Percentiles rank a stretch among this genome's conserved stretches.
Conservation (phyloP, 1,140 invertebrate species). For the Drepana arcuata region DNA sequence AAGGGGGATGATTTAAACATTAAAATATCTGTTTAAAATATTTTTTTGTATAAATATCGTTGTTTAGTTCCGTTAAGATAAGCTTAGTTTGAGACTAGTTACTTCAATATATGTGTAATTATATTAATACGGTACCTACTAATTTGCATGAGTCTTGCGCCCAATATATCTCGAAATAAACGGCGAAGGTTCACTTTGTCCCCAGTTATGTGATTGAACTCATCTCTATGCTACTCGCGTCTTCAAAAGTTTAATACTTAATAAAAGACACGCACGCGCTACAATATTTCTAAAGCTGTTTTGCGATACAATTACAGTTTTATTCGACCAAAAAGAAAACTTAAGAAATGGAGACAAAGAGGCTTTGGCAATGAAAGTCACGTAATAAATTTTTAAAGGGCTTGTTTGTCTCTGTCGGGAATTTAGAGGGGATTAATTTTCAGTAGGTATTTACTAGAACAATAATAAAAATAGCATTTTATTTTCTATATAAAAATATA, state of each 20-base stretch:
- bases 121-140: too few relatives aligned
- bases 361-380: slow-evolving; percentile 9
- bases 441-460: slow-evolving; percentile 4
- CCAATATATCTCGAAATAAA: too few relatives aligned
- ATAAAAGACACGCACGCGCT: slow-evolving; percentile 22
- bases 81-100: too few relatives aligned
- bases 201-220: slow-evolving; percentile 27
- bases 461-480: slow-evolving; percentile 7
- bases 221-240: slow-evolving; percentile 26
- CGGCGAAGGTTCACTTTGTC: too few relatives aligned
- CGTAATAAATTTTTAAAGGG: slow-evolving; percentile 11
- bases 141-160: too few relatives aligned
- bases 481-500: slow-evolving; percentile 2
- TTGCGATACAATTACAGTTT: slow-evolving; percentile 9
- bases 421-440: too few relatives aligned
- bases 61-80: too few relatives aligned
- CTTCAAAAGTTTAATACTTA: slow-evolving; percentile 26
- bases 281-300: slow-evolving; percentile 14
- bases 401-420: slow-evolving; percentile 3
- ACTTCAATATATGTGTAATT: too few relatives aligned
- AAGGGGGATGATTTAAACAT: too few relatives aligned
- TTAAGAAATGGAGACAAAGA: slow-evolving; percentile 6
- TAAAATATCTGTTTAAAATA: too few relatives aligned
- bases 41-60: too few relatives aligned
- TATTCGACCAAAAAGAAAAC: slow-evolving; percentile 8